Conservation (phyloP, 2,113 vertebrate genomes). For the Coptodon rendalli region DNA sequence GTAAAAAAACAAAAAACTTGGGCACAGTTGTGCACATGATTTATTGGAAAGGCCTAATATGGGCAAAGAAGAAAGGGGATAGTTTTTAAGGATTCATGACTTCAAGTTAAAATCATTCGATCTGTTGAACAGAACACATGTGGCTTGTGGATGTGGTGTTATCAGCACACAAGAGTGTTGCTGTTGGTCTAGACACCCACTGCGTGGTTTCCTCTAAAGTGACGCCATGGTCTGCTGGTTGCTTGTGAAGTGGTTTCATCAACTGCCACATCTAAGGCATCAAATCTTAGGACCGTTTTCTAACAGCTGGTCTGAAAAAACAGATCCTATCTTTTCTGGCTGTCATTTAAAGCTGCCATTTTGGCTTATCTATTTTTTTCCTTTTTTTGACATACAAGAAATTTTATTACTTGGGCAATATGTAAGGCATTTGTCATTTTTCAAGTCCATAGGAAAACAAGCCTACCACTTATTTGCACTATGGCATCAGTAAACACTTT, state of each 20-base stretch:
- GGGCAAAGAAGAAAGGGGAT: background rate
- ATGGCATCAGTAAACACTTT: background rate
- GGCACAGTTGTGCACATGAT: background rate
- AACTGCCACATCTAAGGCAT: background rate
- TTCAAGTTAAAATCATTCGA: background rate
- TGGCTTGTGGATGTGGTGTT: background rate
- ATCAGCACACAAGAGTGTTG: background rate
- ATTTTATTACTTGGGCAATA: background rate
- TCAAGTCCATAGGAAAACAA: background rate
- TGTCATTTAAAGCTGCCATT: background rate
- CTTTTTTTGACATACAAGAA: background rate
- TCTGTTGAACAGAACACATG: background rate
- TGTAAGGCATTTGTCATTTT: background rate
- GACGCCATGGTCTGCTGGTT: background rate
- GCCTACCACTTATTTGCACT: background rate
- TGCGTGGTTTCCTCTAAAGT: constrained; percentile 7
- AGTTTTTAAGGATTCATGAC: background rate
- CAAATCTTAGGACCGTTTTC: background rate
- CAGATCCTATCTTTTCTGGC: background rate
- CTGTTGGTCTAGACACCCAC: constrained; percentile 14
- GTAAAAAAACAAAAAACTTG: background rate
- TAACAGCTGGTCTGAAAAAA: background rate
- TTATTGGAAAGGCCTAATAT: background rate
- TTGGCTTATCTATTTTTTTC: background rate
- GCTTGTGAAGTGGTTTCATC: background rate